Evolutionary conservation across 2,797 vertebrate species (phyloP), one percentile per base, ranked within the genome.

Genomic region (Sciaenops ocellatus): DNA sequence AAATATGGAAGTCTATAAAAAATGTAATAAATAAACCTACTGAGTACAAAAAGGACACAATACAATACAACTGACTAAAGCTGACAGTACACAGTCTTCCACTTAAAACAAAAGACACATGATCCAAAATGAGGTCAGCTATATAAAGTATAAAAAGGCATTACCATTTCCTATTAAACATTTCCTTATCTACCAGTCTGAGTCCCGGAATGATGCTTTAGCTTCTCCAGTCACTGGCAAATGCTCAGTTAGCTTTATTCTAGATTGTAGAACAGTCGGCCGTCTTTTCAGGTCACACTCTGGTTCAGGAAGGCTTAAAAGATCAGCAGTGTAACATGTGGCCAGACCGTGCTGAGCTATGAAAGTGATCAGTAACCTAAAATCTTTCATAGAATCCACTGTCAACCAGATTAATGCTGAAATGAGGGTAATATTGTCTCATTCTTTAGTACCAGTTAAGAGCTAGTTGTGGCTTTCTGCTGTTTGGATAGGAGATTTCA

Each of bases 261-360:
- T 41, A n/a, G 18, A 41, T 28, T 63, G 22, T 47, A 59, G 46
- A 61, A 8, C 17, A 42, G 17, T 62, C 34, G 4, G 67, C 48
- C 2, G 24, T 76, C 22, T 73, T 79, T 61, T 61, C 54, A 73
- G 61, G 57, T 80, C 74, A 78, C 5, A 2, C 41, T 80, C 30
- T 46, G 62, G 46, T 74, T 72, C 66, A 75, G 42, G 54, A 69
- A 9, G 55, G 44, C 60, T 82, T 82, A 76, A 73, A 76, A 73
- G 72, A 78, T 80, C 42, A 80, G 67, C 26, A 1, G 18, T 52
- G 6, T 52, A 50, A 51, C 15, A 16, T 65, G 57, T 3, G 24
- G n/a, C 4, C 68, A 62, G 55, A 65, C 60, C 7, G 10, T 22
- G 28, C 48, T 73, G 59, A 75, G 62, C 47, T 50, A 24, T 73